Conservation (phyloP, 2,888 invertebrate species). For the Calliopum simillimum region DNA sequence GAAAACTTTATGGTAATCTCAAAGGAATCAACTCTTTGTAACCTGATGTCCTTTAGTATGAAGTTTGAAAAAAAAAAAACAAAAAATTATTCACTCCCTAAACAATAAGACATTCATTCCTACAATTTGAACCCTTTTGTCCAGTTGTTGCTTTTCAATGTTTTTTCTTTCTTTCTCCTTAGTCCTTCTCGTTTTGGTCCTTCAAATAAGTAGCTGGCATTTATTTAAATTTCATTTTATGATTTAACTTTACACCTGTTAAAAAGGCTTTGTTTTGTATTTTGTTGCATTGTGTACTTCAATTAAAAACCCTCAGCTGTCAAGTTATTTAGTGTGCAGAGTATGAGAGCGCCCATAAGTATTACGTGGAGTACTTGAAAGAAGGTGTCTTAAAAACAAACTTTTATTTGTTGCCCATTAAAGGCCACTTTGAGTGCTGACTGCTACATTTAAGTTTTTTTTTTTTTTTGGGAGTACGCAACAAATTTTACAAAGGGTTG, state of each 20-base stretch:
- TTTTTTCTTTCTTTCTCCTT: constrained; percentile 28
- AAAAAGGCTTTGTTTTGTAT: constrained; percentile 37
- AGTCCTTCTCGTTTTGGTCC: too few species aligned
- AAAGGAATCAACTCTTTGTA: constrained; percentile 32
- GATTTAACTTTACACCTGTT: constrained; percentile 66
- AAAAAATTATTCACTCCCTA: too few species aligned
- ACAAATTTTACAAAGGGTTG: constrained; percentile 42
- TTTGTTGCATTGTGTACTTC: constrained; percentile 48
- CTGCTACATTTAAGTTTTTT: constrained; percentile 8
- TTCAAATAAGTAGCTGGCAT: constrained; percentile 43
- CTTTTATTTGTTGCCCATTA: constrained; percentile 23
- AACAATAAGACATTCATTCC: constrained; percentile 41
- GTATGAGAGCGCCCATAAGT: too few species aligned
- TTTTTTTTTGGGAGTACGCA: too few species aligned
- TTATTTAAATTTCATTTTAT: constrained; percentile 65
- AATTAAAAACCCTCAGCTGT: constrained; percentile 52
- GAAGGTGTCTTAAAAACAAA: constrained; percentile 21
- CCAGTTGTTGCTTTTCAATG: constrained; percentile 27
- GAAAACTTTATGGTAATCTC: constrained; percentile 33
- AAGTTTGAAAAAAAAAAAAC: too few species aligned
- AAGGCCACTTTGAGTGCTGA: constrained; percentile 55
- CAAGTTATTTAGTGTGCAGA: neutral
- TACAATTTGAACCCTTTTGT: constrained; percentile 38
- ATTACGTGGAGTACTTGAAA: constrained; percentile 50
- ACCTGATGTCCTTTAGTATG: constrained; percentile 6